Conservation (phyloP, 2,113 vertebrate genomes). For the Gymnogyps californianus region DNA sequence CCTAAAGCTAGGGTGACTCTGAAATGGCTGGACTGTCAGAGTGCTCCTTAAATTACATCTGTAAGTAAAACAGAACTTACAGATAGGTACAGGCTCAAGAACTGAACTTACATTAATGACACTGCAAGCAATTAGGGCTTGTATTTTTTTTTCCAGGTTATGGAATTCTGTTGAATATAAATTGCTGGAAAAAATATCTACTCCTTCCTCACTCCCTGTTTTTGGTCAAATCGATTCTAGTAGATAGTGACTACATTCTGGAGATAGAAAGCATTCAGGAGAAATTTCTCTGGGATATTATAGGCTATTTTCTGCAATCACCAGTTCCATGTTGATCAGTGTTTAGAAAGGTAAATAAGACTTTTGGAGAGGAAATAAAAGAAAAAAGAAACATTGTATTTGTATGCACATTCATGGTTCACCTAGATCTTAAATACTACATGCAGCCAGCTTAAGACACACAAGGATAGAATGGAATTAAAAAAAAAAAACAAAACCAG, state of each 20-base stretch:
- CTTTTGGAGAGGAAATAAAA: background rate
- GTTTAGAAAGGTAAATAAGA: background rate
- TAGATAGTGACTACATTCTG: background rate
- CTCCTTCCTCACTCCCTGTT: background rate
- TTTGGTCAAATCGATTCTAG: background rate
- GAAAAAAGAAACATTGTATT: background rate
- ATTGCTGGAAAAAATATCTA: background rate
- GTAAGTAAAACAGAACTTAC: background rate
- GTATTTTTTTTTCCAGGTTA: background rate
- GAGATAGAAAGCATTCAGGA: background rate
- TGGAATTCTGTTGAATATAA: background rate
- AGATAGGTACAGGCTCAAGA: background rate
- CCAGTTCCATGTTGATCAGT: background rate
- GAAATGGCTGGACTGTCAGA: background rate
- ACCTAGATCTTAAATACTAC: background rate
- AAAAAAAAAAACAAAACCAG: background rate
- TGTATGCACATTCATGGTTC: background rate
- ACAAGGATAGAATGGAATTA: background rate
- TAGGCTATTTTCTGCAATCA: background rate
- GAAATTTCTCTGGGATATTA: background rate
- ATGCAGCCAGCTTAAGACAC: background rate
- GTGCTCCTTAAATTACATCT: background rate
- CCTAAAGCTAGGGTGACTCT: background rate
- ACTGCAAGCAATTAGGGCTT: background rate
- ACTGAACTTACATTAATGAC: background rate